Evolutionary conservation across 1,140 invertebrate species (phyloP).

Genomic region (Drosophila sucinea): DNA sequence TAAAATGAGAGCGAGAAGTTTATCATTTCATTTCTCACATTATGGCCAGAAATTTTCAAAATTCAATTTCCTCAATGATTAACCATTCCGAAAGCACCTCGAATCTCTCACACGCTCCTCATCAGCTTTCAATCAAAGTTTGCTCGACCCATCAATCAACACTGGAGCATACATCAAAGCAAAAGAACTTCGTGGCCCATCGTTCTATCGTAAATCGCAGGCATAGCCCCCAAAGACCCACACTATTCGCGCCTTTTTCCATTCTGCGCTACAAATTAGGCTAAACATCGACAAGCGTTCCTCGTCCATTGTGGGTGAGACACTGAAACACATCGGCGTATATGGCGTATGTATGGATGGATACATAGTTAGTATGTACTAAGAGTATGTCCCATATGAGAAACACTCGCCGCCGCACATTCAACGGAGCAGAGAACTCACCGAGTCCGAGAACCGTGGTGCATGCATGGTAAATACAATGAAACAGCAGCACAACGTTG

Average conservation of each 20-base stretch:
- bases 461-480: conserved; percentile 13
- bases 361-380: background rate
- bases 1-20: background rate
- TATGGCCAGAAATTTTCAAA: conserved; percentile 32
- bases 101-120: conserved; percentile 7
- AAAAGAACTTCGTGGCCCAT: conserved; percentile 31
- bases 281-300: conserved; percentile 50
- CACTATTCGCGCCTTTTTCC: no score
- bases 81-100: conserved; percentile 27
- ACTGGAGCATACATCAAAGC: conserved; percentile 63
- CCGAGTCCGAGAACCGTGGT: conserved; percentile 4
- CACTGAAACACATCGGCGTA: background rate
- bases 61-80: conserved; percentile 63
- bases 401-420: background rate
- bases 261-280: conserved; percentile 60
- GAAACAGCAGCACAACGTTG: background rate
- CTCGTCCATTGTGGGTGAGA: conserved; percentile 2
- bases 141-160: conserved; percentile 71
- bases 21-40: conserved; percentile 8
- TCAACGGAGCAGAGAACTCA: conserved; percentile 1
- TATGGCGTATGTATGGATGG: background rate
- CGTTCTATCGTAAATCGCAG: background rate
- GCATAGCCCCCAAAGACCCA: background rate
- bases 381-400: background rate
- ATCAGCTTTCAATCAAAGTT: conserved; percentile 72